A percentile compares a stretch with the other conserved stretches of the same genome.
Evolutionary conservation across 1,140 invertebrate species (phyloP).

Genomic region (Achroia grisella): DNA sequence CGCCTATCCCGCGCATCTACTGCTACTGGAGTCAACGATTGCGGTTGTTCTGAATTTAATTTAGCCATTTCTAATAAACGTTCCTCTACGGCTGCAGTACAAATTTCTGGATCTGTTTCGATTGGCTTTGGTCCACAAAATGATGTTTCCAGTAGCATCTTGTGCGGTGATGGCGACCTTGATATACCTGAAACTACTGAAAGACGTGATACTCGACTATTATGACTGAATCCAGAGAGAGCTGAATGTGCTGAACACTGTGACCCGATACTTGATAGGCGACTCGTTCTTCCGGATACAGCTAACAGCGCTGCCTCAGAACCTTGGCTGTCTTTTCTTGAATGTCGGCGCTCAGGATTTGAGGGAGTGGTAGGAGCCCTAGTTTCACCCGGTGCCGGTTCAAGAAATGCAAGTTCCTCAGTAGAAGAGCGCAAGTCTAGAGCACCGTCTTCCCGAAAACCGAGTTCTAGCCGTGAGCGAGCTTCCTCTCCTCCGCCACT

Average conservation of each 20-base stretch:
- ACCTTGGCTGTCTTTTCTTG: slow-evolving; percentile 84
- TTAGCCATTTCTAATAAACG: slow-evolving; percentile 48
- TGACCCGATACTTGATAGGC: slow-evolving; percentile 84
- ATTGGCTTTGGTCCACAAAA: slow-evolving; percentile 88
- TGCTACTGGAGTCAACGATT: slow-evolving; percentile 50
- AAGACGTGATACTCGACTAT: slow-evolving; percentile 75
- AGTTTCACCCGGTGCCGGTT: slow-evolving; percentile 61
- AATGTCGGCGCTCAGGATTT: slow-evolving; percentile 56
- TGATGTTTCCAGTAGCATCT: slow-evolving; percentile 90
- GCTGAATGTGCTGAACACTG: slow-evolving; percentile 77
- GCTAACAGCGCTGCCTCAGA: slow-evolving; percentile 85
- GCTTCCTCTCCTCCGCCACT: slow-evolving; percentile 32
- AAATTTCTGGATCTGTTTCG: slow-evolving; percentile 72
- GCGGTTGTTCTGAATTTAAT: slow-evolving; percentile 39
- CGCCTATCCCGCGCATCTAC: slow-evolving; percentile 64
- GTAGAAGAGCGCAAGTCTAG: slow-evolving; percentile 88
- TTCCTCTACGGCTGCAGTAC: slow-evolving; percentile 47
- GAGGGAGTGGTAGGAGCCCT: slow-evolving; percentile 23
- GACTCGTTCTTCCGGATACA: slow-evolving; percentile 86
- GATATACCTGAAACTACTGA: slow-evolving; percentile 81
- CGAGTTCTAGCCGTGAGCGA: slow-evolving; percentile 58
- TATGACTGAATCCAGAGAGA: slow-evolving; percentile 62
- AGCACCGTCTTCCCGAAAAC: slow-evolving; percentile 85
- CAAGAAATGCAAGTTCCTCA: slow-evolving; percentile 87
- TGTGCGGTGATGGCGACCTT: slow-evolving; percentile 89